Evolutionary conservation across 2,888 invertebrate genomes (phyloP).

Genomic region (Drosophila rellima): DNA sequence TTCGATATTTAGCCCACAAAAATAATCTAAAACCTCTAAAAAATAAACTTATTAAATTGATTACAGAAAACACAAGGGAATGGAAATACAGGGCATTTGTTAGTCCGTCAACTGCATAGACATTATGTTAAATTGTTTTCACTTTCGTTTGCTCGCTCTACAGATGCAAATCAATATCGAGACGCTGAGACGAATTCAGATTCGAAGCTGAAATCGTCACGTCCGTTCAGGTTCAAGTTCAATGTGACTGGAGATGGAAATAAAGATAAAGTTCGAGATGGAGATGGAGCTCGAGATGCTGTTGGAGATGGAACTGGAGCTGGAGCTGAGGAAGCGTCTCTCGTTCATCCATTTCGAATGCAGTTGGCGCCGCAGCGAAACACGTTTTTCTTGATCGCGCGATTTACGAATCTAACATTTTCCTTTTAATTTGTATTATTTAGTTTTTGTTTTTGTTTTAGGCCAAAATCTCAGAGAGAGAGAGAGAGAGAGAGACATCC

Average conservation of each 20-base stretch:
- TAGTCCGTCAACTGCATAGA: not conserved
- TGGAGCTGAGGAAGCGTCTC: slow-evolving; percentile 55
- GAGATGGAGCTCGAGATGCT: slow-evolving; percentile 22
- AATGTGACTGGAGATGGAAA: slow-evolving; percentile 54
- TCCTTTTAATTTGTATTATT: slow-evolving; percentile 15
- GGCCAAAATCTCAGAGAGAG: not conserved
- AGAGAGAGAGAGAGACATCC: slow-evolving; percentile 32
- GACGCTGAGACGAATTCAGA: slow-evolving; percentile 7
- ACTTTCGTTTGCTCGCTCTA: slow-evolving; percentile 42
- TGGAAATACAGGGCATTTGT: slow-evolving; percentile 18
- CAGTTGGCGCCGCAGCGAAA: slow-evolving; percentile 46
- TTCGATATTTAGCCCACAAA: too few species aligned
- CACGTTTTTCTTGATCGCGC: slow-evolving; percentile 60
- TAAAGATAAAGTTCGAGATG: slow-evolving; percentile 14
- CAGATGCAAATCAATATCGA: slow-evolving; percentile 21
- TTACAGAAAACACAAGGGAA: not conserved
- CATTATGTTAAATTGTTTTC: slow-evolving; percentile 20
- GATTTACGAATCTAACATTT: slow-evolving; percentile 29
- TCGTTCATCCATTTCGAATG: slow-evolving; percentile 49
- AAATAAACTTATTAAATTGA: too few species aligned
- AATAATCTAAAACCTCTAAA: too few species aligned
- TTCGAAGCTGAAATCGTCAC: slow-evolving; percentile 34
- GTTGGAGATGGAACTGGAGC: too few species aligned
- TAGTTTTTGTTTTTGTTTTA: slow-evolving; percentile 17
- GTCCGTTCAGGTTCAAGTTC: slow-evolving; percentile 79